Base-by-base conservation (phyloP, 2,888 invertebrate species). In the Sceliomorpha sp. region DNA sequence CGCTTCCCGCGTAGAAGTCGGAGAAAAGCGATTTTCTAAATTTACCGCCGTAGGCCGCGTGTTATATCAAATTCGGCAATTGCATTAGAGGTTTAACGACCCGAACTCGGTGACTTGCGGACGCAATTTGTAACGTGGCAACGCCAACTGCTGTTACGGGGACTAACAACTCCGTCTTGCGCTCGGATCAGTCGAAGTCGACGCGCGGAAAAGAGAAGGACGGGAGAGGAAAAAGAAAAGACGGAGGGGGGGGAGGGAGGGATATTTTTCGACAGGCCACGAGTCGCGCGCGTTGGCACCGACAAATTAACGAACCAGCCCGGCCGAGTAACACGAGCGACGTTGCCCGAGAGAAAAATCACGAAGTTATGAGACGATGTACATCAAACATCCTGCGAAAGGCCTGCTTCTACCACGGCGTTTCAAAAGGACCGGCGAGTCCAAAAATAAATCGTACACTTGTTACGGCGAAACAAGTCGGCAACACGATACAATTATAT, bases 51-150 rank as follows among this genome's bases (percentile, higher is more conserved):
- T 9, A 6, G 10, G 32, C 20, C 58, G 32, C 42, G 24, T 24
- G 39, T 17, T 58, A n/a, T 50, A 69, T 75, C 72, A 73, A 67
- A 70, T 73, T 75, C 63, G 55, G 60, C 69, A 67, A 75, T 75
- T 72, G 63, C 63, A 74, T 74, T 70, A 63, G 66, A 69, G 14
- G 70, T 70, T 78, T 72, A 76, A 76, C 67, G 72, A 70, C 55
- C 70, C 56, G 60, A 60, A 66, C 58, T 45, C 37, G 34, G 34
- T 58, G 53, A 55, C 42, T 20, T 63, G 56, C 70, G 48, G 62
- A 62, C 50, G 69, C 62, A 62, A 71, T 73, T 73, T 73, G 66
- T 71, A 66, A 71, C 59, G 66, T 45, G 51, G 36, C 47, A 45
- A 20, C 27, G 34, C 47, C 48, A 56, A 66, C 44, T 64, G 66